Evolutionary conservation across 2,113 vertebrate species (phyloP), one percentile per base, ranked within the genome.

Genomic region (Hemiprocne comata): DNA sequence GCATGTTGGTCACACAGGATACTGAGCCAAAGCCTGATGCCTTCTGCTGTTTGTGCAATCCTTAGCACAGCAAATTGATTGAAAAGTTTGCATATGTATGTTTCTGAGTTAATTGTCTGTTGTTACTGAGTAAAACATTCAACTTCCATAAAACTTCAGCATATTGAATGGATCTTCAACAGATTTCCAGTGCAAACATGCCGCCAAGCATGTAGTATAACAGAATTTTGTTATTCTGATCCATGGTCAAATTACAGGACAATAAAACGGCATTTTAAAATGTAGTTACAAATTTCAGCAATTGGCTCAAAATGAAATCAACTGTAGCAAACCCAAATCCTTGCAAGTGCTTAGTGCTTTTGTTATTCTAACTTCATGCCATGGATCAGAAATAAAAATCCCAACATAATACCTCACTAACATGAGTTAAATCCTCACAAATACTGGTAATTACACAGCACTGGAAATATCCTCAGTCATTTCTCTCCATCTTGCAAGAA

Each of bases 401-500:
- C 36, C 46, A 46, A 74, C 25, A 23, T 11, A 76, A 74, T 78
- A n/a, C 20, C 17, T 61, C 42, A 55, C 51, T 71, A 85, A 17
- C 33, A 48, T 40, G 25, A 36, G 33, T 71, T 64, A 88, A 91
- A 94, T 78, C 26, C 53, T 71, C 82, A 48, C 26, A 64, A 77
- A 40, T 71, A 46, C 38, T 44, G 16, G 14, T 77, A 42, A 72
- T 10, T 31, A 20, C 2, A 2, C 11, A 60, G 21, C 46, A 24
- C 0, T 66, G 48, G 51, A 73, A 83, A 46, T 17, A 65, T 3
- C 6, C 9, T 29, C 55, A 40, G 7, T 21, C 0, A 67, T 77
- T 88, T 65, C 12, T 65, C 28, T 89, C 10, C 23, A 13, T 34
- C n/a, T 75, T 86, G 19, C 36, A 83, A 84, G 40, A 64, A 60